Evolutionary conservation across 64 coral and sea anemone genomes (phyloP).

Genomic region (Actinia equina): DNA sequence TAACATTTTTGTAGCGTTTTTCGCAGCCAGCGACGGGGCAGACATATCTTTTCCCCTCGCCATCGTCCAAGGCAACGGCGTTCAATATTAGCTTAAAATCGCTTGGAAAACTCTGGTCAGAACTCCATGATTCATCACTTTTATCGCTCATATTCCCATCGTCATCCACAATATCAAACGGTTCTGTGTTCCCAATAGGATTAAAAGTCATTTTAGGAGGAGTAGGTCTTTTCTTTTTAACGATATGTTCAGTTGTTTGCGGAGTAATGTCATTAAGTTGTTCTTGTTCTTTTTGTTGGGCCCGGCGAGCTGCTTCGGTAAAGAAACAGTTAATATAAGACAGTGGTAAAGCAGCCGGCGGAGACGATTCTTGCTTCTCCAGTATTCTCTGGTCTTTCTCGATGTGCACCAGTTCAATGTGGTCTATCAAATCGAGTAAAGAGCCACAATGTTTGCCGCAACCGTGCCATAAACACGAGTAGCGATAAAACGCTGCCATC

Average conservation of each 20-base stretch:
- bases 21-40: slow-evolving; percentile 94
- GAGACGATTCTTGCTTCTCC: slow-evolving; percentile 95
- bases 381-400: slow-evolving; percentile 95
- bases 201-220: slow-evolving; percentile 74
- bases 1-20: slow-evolving; percentile 98
- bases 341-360: slow-evolving; percentile 86
- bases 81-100: slow-evolving; percentile 77
- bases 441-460: slow-evolving; percentile 98
- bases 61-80: slow-evolving; percentile 91
- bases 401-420: slow-evolving; percentile 98
- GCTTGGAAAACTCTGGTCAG: slow-evolving; percentile 77
- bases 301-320: slow-evolving; percentile 93
- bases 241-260: slow-evolving; percentile 68
- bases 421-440: slow-evolving; percentile 96
- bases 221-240: slow-evolving; percentile 76
- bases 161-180: slow-evolving; percentile 83
- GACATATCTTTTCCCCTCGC: slow-evolving; percentile 96
- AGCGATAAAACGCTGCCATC: slow-evolving; percentile 99
- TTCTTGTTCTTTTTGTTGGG: slow-evolving; percentile 90
- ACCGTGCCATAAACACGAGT: slow-evolving; percentile 98
- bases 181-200: slow-evolving; percentile 37
- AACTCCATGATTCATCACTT: slow-evolving; percentile 98
- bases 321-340: slow-evolving; percentile 99
- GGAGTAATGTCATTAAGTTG: slow-evolving; percentile 42
- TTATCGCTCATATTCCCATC: slow-evolving; percentile 98